phyloP scores from a whole-genome alignment of 2,113 vertebrate species.

The Arizona elegans region DNA sequence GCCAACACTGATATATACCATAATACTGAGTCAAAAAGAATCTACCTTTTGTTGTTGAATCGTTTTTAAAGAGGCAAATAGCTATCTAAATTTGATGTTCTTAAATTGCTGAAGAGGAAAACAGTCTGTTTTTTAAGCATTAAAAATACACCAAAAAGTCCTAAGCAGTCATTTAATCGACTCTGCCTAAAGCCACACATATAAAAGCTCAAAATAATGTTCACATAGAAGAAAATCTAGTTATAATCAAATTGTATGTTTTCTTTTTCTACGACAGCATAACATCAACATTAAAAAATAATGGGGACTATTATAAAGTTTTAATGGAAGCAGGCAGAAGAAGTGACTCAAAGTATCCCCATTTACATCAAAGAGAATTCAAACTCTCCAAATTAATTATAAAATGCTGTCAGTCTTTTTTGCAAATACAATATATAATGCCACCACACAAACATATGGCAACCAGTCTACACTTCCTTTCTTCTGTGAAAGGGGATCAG shows the following conservation, averaged over 20 bases:
- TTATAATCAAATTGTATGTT: not conserved
- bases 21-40: not conserved
- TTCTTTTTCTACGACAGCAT: not conserved
- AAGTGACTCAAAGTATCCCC: not conserved
- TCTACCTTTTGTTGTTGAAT: not conserved
- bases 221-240: not conserved
- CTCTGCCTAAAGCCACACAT: not conserved
- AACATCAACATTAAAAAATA: not conserved
- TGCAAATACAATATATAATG: not conserved
- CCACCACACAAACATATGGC: not conserved
- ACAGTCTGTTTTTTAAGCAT: not conserved
- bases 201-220: not conserved
- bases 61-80: not conserved
- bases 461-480: not conserved
- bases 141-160: not conserved
- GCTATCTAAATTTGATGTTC: not conserved
- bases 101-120: not conserved
- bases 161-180: not conserved
- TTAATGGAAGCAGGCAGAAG: not conserved
- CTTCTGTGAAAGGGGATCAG: not conserved
- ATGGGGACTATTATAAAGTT: not conserved
- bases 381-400: constrained; percentile 3
- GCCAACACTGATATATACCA: not conserved
- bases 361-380: not conserved
- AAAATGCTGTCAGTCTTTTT: constrained; percentile 12